Evolutionary conservation across 2,888 invertebrate genomes (phyloP).

Genomic region (Tiliacea citrago): DNA sequence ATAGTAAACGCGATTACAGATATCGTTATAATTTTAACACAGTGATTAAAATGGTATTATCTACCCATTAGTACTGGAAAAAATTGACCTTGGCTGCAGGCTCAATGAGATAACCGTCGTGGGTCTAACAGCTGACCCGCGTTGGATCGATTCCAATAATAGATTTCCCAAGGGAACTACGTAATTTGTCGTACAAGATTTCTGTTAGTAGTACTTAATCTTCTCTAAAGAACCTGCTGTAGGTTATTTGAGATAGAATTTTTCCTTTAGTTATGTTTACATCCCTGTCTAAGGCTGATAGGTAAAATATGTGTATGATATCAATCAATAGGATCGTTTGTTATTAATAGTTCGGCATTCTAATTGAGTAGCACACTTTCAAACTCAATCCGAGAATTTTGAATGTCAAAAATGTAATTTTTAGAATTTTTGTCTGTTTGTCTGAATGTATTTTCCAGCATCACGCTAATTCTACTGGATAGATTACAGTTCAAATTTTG

Average conservation of each 20-base stretch:
- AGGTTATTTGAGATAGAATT: background rate
- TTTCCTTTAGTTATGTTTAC: background rate
- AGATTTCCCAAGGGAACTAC: slow-evolving; percentile 40
- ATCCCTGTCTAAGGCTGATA: background rate
- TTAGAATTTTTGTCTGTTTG: no score
- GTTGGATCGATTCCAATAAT: slow-evolving; percentile 37
- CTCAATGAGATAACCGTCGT: slow-evolving; percentile 35
- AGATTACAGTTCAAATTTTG: no score
- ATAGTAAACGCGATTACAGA: background rate
- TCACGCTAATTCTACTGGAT: no score
- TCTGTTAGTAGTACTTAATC: slow-evolving; percentile 27
- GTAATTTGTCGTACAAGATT: slow-evolving; percentile 43
- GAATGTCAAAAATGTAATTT: no score
- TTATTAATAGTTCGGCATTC: background rate
- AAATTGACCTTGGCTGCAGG: background rate
- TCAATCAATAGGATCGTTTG: background rate
- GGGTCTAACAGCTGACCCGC: slow-evolving; percentile 31
- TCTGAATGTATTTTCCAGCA: no score
- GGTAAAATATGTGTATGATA: background rate
- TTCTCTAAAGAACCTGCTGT: slow-evolving; percentile 8
- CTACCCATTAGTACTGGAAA: background rate
- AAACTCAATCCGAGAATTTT: no score
- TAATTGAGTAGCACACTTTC: no score
- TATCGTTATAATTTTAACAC: background rate
- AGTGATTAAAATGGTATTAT: no score